Conservation (phyloP, 2,888 invertebrate genomes). For the Xylophagus ater region DNA sequence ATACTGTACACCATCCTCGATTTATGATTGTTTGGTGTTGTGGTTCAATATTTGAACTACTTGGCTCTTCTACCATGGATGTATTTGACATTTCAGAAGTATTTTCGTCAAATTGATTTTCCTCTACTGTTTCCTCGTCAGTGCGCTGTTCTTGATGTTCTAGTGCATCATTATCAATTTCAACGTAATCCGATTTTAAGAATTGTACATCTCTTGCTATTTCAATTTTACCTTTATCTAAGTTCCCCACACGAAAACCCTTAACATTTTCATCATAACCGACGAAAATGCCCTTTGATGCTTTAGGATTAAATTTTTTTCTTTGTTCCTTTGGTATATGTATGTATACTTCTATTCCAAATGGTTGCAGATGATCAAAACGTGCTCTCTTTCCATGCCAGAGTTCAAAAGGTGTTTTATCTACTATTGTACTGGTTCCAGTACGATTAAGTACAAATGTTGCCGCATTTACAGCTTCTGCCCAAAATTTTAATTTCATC, state of each 20-base stretch:
- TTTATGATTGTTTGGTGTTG: too few relatives aligned
- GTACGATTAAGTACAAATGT: conserved; percentile 26
- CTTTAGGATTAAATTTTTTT: conserved; percentile 10
- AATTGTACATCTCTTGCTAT: background rate
- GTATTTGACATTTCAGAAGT: too few relatives aligned
- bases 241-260: background rate
- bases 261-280: background rate
- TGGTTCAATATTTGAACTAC: too few relatives aligned
- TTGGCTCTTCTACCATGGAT: too few relatives aligned
- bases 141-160: too few relatives aligned
- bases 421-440: conserved; percentile 15
- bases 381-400: conserved; percentile 17
- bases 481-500: conserved; percentile 24
- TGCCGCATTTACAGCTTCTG: conserved; percentile 30
- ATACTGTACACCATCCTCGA: too few relatives aligned
- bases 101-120: too few relatives aligned
- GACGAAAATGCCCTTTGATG: too few relatives aligned
- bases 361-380: conserved; percentile 19
- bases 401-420: conserved; percentile 19
- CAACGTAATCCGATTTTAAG: too few relatives aligned
- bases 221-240: background rate
- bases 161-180: too few relatives aligned
- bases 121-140: too few relatives aligned
- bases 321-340: conserved; percentile 18
- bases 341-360: conserved; percentile 18